Evolutionary conservation across 2,113 vertebrate species (phyloP).

Genomic region (Phalacrocorax carbo): DNA sequence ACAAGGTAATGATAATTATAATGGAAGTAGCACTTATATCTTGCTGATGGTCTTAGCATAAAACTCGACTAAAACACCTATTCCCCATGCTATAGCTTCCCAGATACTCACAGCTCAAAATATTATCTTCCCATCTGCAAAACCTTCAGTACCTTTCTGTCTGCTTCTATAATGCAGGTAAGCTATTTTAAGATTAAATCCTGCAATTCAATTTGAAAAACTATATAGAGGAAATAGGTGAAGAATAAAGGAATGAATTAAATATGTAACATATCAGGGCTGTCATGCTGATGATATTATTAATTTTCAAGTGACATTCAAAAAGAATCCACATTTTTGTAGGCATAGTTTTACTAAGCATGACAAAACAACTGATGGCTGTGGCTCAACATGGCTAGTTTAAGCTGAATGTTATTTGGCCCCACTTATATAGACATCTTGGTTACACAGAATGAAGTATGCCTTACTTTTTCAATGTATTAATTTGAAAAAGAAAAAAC

Average conservation of each 20-base stretch:
- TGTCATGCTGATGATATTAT: neutral
- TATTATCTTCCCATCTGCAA: neutral
- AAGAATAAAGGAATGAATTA: neutral
- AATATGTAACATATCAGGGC: neutral
- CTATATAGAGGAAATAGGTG: neutral
- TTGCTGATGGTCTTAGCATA: neutral
- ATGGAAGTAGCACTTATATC: neutral
- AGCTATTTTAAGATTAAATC: neutral
- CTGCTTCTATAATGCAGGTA: neutral
- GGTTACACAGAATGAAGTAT: neutral
- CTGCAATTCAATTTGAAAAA: neutral
- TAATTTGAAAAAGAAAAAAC: neutral
- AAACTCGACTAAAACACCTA: neutral
- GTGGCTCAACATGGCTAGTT: neutral
- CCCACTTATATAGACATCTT: neutral
- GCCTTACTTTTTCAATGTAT: neutral
- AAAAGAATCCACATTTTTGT: neutral
- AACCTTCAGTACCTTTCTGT: neutral
- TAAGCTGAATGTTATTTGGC: neutral
- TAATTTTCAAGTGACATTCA: neutral
- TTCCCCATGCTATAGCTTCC: neutral
- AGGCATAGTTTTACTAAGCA: neutral
- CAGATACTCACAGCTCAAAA: neutral
- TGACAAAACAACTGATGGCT: neutral
- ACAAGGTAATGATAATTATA: neutral